Conservation (phyloP, 1,140 invertebrate genomes). For the Heliconius hewitsoni region DNA sequence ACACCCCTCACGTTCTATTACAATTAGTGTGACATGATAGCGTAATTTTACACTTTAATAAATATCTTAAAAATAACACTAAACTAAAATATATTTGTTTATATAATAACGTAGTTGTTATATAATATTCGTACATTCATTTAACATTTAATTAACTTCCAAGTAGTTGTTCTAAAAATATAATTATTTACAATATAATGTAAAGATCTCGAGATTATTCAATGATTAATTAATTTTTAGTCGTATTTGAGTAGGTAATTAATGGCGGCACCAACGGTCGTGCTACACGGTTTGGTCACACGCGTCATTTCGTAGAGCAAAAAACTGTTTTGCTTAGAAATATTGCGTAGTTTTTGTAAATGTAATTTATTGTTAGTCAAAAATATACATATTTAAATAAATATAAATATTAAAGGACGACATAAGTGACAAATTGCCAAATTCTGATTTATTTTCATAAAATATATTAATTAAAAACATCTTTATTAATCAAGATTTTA, state of each 20-base stretch:
- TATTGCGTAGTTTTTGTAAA: not conserved
- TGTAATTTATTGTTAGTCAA: not conserved
- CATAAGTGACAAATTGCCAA: too few relatives aligned
- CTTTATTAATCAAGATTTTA: too few relatives aligned
- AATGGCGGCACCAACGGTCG: not conserved
- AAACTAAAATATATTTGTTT: too few relatives aligned
- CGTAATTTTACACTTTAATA: too few relatives aligned
- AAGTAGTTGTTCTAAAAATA: not conserved
- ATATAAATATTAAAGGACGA: not conserved
- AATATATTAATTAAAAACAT: too few relatives aligned
- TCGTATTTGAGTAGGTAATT: not conserved
- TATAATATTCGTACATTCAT: too few relatives aligned
- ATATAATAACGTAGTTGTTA: too few relatives aligned
- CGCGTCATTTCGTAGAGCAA: not conserved
- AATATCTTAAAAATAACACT: too few relatives aligned
- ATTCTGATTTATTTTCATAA: too few relatives aligned
- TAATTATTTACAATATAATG: not conserved
- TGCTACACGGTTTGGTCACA: not conserved
- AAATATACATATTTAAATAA: not conserved
- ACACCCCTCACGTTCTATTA: too few relatives aligned
- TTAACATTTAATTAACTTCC: not conserved
- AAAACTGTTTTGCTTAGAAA: conserved; percentile 2
- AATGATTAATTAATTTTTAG: not conserved
- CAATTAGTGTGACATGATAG: too few relatives aligned
- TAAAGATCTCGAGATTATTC: not conserved